Evolutionary conservation across 2,113 vertebrate species (phyloP).

Genomic region (Platysteira castanea): DNA sequence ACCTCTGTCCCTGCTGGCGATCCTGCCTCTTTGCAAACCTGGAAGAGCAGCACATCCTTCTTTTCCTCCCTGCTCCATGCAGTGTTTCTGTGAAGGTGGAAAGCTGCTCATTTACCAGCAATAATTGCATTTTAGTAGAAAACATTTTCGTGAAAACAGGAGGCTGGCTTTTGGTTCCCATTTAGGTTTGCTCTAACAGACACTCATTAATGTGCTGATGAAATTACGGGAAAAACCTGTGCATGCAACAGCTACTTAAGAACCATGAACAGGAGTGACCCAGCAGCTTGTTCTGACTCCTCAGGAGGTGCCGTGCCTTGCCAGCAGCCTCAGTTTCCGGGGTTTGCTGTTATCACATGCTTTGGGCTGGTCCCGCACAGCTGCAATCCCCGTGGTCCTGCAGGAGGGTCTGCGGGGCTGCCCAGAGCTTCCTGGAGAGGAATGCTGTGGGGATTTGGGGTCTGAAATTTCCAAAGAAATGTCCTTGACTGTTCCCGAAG

Average conservation of each 20-base stretch:
- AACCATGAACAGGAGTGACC: not conserved
- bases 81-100: not conserved
- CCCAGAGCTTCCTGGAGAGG: not conserved
- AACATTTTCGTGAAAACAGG: not conserved
- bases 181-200: not conserved
- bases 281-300: too few species aligned
- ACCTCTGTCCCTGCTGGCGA: not conserved
- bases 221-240: not conserved
- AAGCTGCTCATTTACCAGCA: not conserved
- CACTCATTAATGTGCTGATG: not conserved
- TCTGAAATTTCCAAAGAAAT: not conserved
- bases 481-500: not conserved
- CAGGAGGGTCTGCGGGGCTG: not conserved
- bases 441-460: not conserved
- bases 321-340: not conserved
- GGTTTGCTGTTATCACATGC: accelerated
- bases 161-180: not conserved
- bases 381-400: accelerated
- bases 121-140: not conserved
- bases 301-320: accelerated
- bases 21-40: not conserved
- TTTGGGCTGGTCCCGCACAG: not conserved
- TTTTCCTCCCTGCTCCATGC: not conserved
- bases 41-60: too few species aligned
- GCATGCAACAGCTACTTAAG: not conserved